Percentiles rank a stretch among this genome's conserved stretches.
Evolutionary conservation across 2,113 vertebrate genomes (phyloP).

Genomic region (Caranx melampygus): DNA sequence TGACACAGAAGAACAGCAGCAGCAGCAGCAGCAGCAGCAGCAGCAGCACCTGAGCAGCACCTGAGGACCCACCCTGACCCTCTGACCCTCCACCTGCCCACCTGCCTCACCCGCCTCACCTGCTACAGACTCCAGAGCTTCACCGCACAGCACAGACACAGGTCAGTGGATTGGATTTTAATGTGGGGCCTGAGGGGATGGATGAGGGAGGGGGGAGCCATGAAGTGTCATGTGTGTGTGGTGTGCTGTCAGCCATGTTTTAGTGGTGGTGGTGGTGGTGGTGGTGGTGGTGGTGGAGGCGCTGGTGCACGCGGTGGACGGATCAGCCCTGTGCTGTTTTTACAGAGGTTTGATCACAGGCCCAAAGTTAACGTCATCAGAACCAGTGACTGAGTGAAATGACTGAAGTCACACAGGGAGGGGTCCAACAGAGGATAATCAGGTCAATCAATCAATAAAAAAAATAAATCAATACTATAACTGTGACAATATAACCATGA

Average conservation of each 20-base stretch:
- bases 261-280: slow-evolving; percentile 10
- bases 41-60: slow-evolving; percentile 44
- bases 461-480: too few species aligned
- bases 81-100: background rate
- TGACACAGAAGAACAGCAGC: slow-evolving; percentile 37
- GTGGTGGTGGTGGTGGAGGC: background rate
- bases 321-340: slow-evolving; percentile 18
- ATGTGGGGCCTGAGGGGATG: slow-evolving; percentile 21
- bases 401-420: background rate
- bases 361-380: background rate
- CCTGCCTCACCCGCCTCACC: too few species aligned
- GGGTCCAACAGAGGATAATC: too few species aligned
- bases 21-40: too few species aligned
- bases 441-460: too few species aligned
- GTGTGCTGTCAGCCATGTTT: slow-evolving; percentile 28
- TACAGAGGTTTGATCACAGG: background rate
- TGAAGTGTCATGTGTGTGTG: slow-evolving; percentile 6
- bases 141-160: slow-evolving; percentile 8
- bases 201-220: background rate
- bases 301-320: background rate
- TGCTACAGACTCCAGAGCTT: too few species aligned
- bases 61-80: slow-evolving; percentile 29
- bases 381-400: background rate
- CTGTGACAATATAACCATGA: background rate
- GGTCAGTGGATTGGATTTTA: slow-evolving; percentile 59